Conservation (phyloP, 1,140 invertebrate species). For the Rhopalosiphum padi region DNA sequence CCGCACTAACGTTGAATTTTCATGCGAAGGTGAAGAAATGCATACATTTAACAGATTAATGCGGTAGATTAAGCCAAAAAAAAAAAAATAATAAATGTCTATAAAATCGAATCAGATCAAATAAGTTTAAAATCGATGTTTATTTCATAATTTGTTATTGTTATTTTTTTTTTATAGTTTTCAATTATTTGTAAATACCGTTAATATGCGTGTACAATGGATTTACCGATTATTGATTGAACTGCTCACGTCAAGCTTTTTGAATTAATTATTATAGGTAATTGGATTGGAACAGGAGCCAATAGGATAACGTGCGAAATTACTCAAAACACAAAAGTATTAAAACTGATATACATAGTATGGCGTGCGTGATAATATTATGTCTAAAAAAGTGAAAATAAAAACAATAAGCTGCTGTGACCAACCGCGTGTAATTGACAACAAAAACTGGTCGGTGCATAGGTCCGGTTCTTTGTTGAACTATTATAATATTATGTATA, state of each 20-base stretch:
- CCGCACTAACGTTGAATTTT: neutral
- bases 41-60: neutral
- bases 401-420: neutral
- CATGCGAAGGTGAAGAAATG: neutral
- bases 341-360: neutral
- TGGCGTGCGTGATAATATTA: neutral
- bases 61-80: neutral
- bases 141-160: neutral
- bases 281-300: neutral
- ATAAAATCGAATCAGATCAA: neutral
- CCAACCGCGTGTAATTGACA: neutral
- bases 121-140: neutral
- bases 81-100: neutral
- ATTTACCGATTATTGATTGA: neutral
- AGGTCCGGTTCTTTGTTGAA: slow-evolving; percentile 3
- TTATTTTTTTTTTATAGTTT: neutral
- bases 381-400: neutral
- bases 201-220: too few species aligned
- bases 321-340: slow-evolving; percentile 5
- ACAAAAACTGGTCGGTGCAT: neutral
- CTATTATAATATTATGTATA: slow-evolving; percentile 8
- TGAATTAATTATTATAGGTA: neutral
- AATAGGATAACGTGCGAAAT: neutral
- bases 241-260: neutral
- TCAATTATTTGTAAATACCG: too few species aligned